Evolutionary conservation across 1,140 invertebrate species (phyloP).

Genomic region (Ylistrum balloti): DNA sequence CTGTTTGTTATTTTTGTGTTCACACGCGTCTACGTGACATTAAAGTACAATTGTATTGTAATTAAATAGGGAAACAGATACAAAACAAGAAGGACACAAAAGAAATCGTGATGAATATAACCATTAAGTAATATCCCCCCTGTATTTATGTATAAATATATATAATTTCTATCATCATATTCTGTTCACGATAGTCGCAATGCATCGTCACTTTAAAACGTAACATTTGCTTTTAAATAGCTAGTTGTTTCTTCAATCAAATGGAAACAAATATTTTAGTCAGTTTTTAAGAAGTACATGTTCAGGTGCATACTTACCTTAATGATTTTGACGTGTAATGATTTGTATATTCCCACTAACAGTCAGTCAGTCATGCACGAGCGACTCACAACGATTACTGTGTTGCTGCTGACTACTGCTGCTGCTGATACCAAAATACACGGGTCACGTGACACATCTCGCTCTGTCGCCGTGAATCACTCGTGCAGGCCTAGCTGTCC

Average conservation of each 20-base stretch:
- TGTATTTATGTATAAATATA: no score
- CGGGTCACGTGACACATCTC: not conserved
- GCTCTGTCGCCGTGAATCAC: not conserved
- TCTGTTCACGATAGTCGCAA: no score
- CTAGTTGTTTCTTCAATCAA: no score
- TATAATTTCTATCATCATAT: no score
- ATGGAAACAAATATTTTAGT: not conserved
- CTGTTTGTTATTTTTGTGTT: not conserved
- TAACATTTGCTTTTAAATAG: no score
- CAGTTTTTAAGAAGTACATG: not conserved
- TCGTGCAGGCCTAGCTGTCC: slow-evolving; percentile 13
- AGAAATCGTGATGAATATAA: not conserved
- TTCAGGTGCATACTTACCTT: not conserved
- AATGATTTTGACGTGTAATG: not conserved
- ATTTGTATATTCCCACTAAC: slow-evolving; percentile 25
- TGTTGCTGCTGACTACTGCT: not conserved
- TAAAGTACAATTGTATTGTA: not conserved
- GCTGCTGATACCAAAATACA: not conserved
- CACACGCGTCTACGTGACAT: not conserved
- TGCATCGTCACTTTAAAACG: no score
- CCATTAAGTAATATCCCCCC: no score
- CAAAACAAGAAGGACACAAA: no score
- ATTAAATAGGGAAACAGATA: no score
- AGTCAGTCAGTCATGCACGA: not conserved
- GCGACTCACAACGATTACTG: not conserved